Base-by-base conservation (phyloP, 2,113 vertebrate species). In the Oenanthe oenanthe region DNA sequence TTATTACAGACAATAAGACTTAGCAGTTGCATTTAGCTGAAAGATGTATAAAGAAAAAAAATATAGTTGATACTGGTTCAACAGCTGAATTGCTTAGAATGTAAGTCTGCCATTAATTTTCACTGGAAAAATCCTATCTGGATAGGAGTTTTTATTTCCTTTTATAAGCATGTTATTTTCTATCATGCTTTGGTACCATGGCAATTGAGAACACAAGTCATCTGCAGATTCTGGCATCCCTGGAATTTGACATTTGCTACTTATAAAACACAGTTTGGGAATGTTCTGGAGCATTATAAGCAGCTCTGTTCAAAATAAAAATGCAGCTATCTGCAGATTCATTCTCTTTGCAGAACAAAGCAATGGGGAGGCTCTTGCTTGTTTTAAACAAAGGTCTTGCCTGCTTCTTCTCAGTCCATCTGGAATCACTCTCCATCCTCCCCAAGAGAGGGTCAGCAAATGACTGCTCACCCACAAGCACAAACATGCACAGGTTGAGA, bases 231-330 rank as follows among this genome's bases (percentile, higher is more conserved):
- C 63, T 92, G 79, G 92, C 81, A 95, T 86, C 58, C 57, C 71
- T 68, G 74, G 85, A 89, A 92, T 92, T 82, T 92, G 92, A 95
- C 88, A 94, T 96, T 89, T 94, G 62, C 85, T 92, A 88, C 89
- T 89, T 71, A 61, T 15, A 81, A 89, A 95, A 72, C 36, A 91
- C 31, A 81, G 32, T 79, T 94, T 82, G 67, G 66, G 75, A 90
- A 92, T 53, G 71, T 75, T 89, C 78, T 63, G 66, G 40, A 75
- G 57, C 60, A 82, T 54, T 77, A 76, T 17, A 89, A 92, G 74
- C 77, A 85, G 62, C n/a, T 93, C 70, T 85, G 63, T 80, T 90
- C 75, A 76, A 88, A 96, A 89, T 86, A 81, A 92, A 92, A 93
- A 77, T 2, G 32, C 51, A 89, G 20, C 60, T 51, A 45, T 76